phyloP scores from a whole-genome alignment of 2,113 vertebrate genomes.

The Colossoma macropomum region DNA sequence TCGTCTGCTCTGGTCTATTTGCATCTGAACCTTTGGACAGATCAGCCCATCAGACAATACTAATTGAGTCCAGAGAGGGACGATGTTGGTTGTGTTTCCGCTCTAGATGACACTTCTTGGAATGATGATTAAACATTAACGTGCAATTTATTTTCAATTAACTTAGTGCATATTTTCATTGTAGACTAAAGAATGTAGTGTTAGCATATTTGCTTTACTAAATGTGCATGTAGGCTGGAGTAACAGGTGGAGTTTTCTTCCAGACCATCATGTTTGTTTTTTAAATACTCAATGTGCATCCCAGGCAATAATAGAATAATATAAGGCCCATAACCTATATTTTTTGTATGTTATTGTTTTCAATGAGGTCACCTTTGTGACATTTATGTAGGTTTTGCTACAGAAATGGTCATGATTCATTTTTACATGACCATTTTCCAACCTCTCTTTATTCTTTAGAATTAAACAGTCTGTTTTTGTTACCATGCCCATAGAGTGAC shows the following conservation, averaged over 20 bases:
- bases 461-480: not conserved
- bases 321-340: too few relatives aligned
- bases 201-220: conserved; percentile 16
- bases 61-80: conserved; percentile 57
- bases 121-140: not conserved
- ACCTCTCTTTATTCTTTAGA: not conserved
- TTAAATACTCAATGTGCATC: too few relatives aligned
- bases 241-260: conserved; percentile 29
- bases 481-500: not conserved
- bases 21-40: conserved; percentile 53
- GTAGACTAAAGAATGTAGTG: not conserved
- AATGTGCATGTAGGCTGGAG: conserved; percentile 1
- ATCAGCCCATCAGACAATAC: conserved; percentile 54
- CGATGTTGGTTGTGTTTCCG: conserved; percentile 33
- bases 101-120: conserved; percentile 21
- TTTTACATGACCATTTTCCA: not conserved
- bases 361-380: not conserved
- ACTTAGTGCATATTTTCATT: conserved; percentile 19
- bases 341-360: not conserved
- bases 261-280: not conserved
- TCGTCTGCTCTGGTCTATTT: conserved; percentile 56
- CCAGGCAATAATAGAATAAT: too few relatives aligned
- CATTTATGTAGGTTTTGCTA: not conserved
- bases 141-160: conserved; percentile 19
- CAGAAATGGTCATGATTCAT: not conserved